Conservation (phyloP, 2,113 vertebrate species). For the Oreochromis niloticus region DNA sequence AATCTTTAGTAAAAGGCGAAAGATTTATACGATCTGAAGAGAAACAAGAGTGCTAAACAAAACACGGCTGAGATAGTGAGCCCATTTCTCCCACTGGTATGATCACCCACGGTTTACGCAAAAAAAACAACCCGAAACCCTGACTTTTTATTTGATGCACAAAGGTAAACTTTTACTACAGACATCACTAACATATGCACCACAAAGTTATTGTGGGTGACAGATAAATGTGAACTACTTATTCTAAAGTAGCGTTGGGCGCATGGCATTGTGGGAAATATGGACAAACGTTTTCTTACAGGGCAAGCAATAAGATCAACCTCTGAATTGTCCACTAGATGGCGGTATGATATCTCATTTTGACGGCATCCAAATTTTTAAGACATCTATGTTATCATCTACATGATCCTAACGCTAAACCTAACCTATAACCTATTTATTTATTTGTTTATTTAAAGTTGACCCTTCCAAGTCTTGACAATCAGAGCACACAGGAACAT, state of each 20-base stretch:
- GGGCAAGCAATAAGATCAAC: background rate
- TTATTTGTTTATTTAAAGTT: background rate
- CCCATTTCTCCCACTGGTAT: too few species aligned
- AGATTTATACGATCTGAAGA: background rate
- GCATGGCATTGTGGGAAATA: background rate
- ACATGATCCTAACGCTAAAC: fast-evolving
- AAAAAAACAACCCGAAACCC: fast-evolving
- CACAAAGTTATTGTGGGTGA: background rate
- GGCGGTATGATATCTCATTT: background rate
- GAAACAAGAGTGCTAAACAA: background rate
- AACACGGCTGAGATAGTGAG: too few species aligned
- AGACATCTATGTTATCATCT: background rate
- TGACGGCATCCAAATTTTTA: background rate
- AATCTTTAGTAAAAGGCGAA: background rate
- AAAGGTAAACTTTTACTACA: fast-evolving
- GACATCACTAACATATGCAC: fast-evolving
- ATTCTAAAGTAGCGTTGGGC: fast-evolving
- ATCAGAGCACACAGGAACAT: background rate
- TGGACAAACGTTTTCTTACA: background rate
- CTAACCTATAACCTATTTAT: background rate
- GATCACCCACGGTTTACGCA: too few species aligned
- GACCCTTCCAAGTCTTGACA: background rate
- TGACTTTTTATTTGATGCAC: background rate
- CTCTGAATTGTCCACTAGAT: background rate
- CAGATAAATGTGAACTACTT: background rate